These are phyloP conservation scores for Scaptomyza hsui DNA, from an alignment of 1,140 invertebrate species.

Conservation along the genomic window DNA sequence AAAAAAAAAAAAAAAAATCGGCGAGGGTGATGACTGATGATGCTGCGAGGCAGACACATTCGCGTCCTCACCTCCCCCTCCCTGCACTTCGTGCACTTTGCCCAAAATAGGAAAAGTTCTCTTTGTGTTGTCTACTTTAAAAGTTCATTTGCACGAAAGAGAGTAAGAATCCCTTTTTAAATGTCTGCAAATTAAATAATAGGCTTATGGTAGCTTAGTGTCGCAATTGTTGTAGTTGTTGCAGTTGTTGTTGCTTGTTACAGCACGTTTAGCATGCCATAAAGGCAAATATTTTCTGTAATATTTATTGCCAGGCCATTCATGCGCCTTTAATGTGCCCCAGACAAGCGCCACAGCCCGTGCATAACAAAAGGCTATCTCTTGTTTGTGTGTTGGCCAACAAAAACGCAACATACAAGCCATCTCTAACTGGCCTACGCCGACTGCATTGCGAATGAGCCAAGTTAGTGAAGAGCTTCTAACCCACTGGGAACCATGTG, in stretches of 20 bases:
- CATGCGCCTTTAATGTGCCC: slow-evolving; percentile 81
- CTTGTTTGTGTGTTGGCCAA: slow-evolving; percentile 39
- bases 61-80: slow-evolving; percentile 10
- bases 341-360: slow-evolving; percentile 79
- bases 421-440: slow-evolving; percentile 76
- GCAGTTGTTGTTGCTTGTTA: slow-evolving; percentile 32
- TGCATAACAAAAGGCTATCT: slow-evolving; percentile 73
- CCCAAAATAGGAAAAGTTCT: slow-evolving; percentile 6
- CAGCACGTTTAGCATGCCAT: slow-evolving; percentile 73
- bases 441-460: slow-evolving; percentile 69
- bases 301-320: slow-evolving; percentile 81
- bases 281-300: slow-evolving; percentile 75
- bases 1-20: slow-evolving; percentile 17
- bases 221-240: slow-evolving; percentile 63
- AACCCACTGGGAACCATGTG: slow-evolving; percentile 44
- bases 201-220: slow-evolving; percentile 78
- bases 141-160: slow-evolving; percentile 73
- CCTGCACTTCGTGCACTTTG: slow-evolving; percentile 39
- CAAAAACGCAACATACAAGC: slow-evolving; percentile 44
- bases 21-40: slow-evolving; percentile 81
- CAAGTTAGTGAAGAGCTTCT: slow-evolving; percentile 36
- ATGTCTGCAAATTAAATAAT: slow-evolving; percentile 79
- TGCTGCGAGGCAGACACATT: slow-evolving; percentile 31
- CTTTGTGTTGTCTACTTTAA: slow-evolving; percentile 74
- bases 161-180: not conserved